A percentile compares a stretch with the other conserved stretches of the same genome.
phyloP scores from a whole-genome alignment of 1,140 invertebrate genomes.

The Subanguina moxae region DNA sequence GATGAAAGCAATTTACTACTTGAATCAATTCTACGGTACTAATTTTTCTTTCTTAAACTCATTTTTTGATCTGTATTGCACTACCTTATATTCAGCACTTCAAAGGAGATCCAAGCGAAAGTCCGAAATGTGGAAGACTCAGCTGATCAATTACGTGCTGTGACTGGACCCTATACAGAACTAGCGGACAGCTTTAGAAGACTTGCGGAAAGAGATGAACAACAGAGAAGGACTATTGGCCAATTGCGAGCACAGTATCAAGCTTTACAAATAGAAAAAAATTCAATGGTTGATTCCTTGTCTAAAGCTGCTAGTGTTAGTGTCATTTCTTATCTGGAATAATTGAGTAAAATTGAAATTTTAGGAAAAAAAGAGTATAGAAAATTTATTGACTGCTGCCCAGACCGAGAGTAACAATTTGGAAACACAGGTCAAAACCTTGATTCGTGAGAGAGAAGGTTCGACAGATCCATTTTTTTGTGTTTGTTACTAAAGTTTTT shows the following conservation, averaged over 20 bases:
- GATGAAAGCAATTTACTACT: no score
- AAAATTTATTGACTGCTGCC: background rate
- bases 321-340: background rate
- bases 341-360: no score
- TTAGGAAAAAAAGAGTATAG: no score
- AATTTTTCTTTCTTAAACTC: background rate
- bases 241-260: background rate
- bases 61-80: background rate
- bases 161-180: background rate
- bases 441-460: no score
- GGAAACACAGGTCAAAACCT: background rate
- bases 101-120: background rate
- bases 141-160: background rate
- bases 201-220: background rate
- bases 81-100: constrained; percentile 6
- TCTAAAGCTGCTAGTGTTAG: constrained; percentile 11
- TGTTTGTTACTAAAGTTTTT: no score
- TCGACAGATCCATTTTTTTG: no score
- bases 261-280: background rate
- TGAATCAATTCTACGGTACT: no score
- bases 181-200: background rate
- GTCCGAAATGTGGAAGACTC: background rate
- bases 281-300: background rate
- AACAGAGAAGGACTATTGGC: background rate
- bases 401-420: background rate